Base-by-base conservation (phyloP, 2,797 vertebrate genomes). In the Sebastes goodei region DNA sequence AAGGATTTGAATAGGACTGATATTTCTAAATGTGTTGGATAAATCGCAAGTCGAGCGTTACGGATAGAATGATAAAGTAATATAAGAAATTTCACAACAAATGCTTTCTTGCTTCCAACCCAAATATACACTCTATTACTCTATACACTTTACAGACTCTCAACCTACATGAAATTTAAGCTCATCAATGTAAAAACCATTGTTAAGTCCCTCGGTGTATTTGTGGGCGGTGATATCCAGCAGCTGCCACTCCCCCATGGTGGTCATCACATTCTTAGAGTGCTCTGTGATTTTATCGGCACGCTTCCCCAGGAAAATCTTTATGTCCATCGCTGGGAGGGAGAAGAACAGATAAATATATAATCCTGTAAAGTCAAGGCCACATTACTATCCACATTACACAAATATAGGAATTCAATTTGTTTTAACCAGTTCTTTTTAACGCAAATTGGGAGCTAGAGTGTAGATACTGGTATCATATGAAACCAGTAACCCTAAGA, bases 191-290 rank as follows among this genome's bases (percentile, higher is more conserved):
- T 4, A 5, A 1, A 11, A 0, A 1, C 0, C 0, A 0, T 59
- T 1, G 0, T 12, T 0, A 2, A 0, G 0, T 4, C 2, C 1
- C 4, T 1, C 0, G 0, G 0, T 2, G 1, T 4, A 0, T 30
- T 94, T 80, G 1, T 61, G 0, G 10, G 74, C 29, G 10, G 78
- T 89, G 69, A 96, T 95, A 2, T 93, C 86, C 15, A 96, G 46
- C 20, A 96, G 89, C 81, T 95, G 86, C 96, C 96, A 96, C 78
- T 96, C 96, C 14, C 95, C 95, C 82, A 92, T 93, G 20, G 95
- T 96, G 52, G 87, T 81, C 80, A 96, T 93, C 49, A 89, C 84
- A 0, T 2, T 0, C 56, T 90, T 83, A 27, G 96, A 95, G 1
- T 4, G 0, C 12, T 63, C 0, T 35, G 91, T 84, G 21, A 94